Percentiles rank a stretch among this genome's conserved stretches.
Evolutionary conservation across 2,113 vertebrate genomes (phyloP).

Genomic region (Tenebrosternarchus preto): DNA sequence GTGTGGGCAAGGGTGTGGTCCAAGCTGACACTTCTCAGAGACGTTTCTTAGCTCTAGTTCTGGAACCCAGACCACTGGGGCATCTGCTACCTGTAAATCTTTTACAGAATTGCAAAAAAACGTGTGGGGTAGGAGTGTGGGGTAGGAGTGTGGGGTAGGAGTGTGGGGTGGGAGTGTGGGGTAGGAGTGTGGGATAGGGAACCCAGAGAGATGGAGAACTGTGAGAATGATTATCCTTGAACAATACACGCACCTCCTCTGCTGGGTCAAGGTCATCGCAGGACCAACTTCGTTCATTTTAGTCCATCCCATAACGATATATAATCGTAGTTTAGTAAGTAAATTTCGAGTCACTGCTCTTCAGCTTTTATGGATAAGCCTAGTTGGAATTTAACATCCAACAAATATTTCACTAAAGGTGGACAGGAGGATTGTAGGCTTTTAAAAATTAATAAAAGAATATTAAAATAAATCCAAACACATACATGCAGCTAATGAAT

Average conservation of each 20-base stretch:
- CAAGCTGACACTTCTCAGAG: constrained; percentile 59
- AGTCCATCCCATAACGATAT: too few relatives aligned
- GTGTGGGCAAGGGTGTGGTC: constrained; percentile 58
- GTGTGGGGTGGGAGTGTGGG: too few relatives aligned
- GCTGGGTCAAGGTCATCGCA: neutral
- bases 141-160: neutral
- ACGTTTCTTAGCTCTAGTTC: constrained; percentile 7
- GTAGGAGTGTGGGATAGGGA: neutral
- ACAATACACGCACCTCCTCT: neutral
- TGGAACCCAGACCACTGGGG: neutral
- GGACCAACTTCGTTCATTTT: too few relatives aligned
- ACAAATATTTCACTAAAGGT: too few relatives aligned
- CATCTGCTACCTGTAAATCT: constrained; percentile 23
- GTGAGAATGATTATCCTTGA: neutral
- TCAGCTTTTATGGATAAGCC: too few relatives aligned
- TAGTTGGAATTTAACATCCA: too few relatives aligned
- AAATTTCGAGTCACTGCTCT: too few relatives aligned
- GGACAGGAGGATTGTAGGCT: too few relatives aligned
- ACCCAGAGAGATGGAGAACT: neutral
- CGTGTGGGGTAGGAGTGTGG: neutral
- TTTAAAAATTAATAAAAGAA: too few relatives aligned
- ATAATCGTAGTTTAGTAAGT: too few relatives aligned
- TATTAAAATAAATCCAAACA: too few relatives aligned
- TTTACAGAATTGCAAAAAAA: constrained; percentile 27
- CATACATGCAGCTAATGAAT: too few relatives aligned